Evolutionary conservation across 2,888 invertebrate species (phyloP).

Genomic region (Scaptomyza tumidula): DNA sequence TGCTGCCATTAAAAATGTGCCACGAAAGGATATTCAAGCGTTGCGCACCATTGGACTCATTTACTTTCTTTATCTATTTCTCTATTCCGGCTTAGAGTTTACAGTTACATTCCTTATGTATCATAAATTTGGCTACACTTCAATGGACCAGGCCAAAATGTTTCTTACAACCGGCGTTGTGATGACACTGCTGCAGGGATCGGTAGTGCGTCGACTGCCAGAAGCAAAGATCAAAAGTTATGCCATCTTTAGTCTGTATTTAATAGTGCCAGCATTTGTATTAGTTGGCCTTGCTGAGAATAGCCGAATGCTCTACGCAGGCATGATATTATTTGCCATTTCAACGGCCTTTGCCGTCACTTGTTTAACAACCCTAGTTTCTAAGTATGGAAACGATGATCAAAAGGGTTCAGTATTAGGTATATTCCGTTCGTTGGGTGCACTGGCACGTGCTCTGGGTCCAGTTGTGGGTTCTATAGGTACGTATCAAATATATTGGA

Average conservation of each 20-base stretch:
- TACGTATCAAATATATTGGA: slow-evolving; percentile 80
- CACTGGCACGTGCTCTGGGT: slow-evolving; percentile 95
- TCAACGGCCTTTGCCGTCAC: slow-evolving; percentile 98
- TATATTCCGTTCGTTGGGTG: slow-evolving; percentile 96
- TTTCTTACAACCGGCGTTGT: slow-evolving; percentile 95
- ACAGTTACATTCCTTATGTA: slow-evolving; percentile 98
- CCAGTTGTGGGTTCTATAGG: slow-evolving; percentile 94
- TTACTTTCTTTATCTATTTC: slow-evolving; percentile 96
- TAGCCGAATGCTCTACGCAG: slow-evolving; percentile 89
- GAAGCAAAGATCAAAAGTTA: slow-evolving; percentile 89
- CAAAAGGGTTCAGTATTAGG: slow-evolving; percentile 97
- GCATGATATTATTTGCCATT: slow-evolving; percentile 94
- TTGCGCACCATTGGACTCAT: slow-evolving; percentile 89
- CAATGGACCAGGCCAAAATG: slow-evolving; percentile 99
- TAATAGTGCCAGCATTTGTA: slow-evolving; percentile 94
- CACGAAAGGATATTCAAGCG: slow-evolving; percentile 87
- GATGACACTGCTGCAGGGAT: slow-evolving; percentile 96
- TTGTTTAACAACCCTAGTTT: slow-evolving; percentile 96
- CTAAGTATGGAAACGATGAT: slow-evolving; percentile 90
- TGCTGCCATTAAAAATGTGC: slow-evolving; percentile 88
- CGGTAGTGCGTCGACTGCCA: slow-evolving; percentile 92
- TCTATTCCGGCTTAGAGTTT: slow-evolving; percentile 98
- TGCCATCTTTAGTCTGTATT: slow-evolving; percentile 90
- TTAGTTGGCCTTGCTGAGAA: slow-evolving; percentile 90
- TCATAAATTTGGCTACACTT: slow-evolving; percentile 94